These are phyloP conservation scores for Anthopleura xanthogrammica DNA, from an alignment of 92 coral and sea anemone genomes.

Conservation along the genomic window DNA sequence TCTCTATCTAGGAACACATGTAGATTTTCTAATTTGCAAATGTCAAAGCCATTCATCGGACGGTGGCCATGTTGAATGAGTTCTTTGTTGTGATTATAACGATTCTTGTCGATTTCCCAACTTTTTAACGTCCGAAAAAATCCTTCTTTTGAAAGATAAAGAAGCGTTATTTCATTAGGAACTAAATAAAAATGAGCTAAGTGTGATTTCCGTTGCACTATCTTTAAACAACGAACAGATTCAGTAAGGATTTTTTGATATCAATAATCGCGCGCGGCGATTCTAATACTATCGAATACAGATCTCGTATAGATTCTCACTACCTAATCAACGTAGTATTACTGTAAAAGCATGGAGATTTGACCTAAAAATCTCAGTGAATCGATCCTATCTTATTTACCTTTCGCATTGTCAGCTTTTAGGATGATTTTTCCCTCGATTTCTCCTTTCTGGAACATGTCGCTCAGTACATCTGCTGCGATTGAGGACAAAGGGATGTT, in stretches of 20 bases:
- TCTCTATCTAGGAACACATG: background rate
- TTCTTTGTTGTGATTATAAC: background rate
- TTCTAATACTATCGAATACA: constrained; percentile 6
- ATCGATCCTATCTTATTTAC: constrained; percentile 25
- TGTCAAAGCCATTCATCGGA: background rate
- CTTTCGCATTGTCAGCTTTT: constrained; percentile 96
- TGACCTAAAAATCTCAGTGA: background rate
- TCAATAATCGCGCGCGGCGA: constrained; percentile 3
- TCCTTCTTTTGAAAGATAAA: background rate
- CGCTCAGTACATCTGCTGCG: constrained; percentile 84
- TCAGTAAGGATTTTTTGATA: background rate
- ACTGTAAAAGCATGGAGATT: background rate
- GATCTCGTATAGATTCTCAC: constrained; percentile 2
- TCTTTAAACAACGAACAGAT: constrained; percentile 4
- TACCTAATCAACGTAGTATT: background rate
- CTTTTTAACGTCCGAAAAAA: background rate
- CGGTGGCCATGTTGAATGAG: constrained; percentile 1
- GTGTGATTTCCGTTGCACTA: background rate
- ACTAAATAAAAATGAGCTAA: background rate
- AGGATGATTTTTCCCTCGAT: constrained; percentile 88
- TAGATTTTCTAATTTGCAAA: background rate
- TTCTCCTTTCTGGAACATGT: constrained; percentile 85
- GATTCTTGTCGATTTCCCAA: background rate
- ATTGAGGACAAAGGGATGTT: constrained; percentile 68
- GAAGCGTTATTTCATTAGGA: background rate